A percentile compares a stretch with the other conserved stretches of the same genome.
phyloP scores from a whole-genome alignment of 37 sponge, comb jelly and placozoan species.

The Hexactinellida sp. region DNA sequence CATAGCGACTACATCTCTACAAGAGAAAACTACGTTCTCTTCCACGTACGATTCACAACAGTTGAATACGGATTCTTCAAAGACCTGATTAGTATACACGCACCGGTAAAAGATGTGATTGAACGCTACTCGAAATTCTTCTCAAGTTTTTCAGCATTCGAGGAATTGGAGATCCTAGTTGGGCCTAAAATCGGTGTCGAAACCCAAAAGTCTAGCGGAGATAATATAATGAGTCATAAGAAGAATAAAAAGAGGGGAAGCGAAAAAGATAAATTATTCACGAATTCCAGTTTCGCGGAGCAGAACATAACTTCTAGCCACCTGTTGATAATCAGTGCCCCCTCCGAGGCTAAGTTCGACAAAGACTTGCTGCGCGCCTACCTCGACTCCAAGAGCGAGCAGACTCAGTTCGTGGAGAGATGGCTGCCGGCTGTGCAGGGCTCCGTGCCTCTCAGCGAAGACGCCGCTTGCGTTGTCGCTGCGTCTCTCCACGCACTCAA shows the following conservation, averaged over 20 bases:
- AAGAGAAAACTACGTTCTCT: neutral
- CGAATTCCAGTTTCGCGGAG: neutral
- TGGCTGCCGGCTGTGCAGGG: conserved; percentile 1
- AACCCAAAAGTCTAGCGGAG: neutral
- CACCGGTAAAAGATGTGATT: neutral
- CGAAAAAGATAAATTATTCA: neutral
- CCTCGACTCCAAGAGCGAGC: neutral
- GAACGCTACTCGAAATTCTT: neutral
- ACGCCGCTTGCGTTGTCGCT: neutral
- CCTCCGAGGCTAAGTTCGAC: neutral
- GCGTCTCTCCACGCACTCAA: neutral
- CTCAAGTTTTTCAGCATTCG: neutral
- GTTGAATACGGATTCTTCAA: conserved; percentile 3
- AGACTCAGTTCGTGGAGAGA: neutral
- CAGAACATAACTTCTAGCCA: neutral
- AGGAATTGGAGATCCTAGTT: neutral
- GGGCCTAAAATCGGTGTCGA: neutral
- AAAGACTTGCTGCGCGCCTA: neutral
- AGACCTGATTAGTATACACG: neutral
- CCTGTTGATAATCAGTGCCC: neutral
- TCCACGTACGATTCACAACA: neutral
- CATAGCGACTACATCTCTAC: neutral
- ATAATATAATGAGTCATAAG: neutral
- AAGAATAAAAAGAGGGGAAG: neutral
- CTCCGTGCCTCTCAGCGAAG: neutral